Base-by-base conservation (phyloP, 2,797 vertebrate genomes). In the Vespertilio murinus region DNA sequence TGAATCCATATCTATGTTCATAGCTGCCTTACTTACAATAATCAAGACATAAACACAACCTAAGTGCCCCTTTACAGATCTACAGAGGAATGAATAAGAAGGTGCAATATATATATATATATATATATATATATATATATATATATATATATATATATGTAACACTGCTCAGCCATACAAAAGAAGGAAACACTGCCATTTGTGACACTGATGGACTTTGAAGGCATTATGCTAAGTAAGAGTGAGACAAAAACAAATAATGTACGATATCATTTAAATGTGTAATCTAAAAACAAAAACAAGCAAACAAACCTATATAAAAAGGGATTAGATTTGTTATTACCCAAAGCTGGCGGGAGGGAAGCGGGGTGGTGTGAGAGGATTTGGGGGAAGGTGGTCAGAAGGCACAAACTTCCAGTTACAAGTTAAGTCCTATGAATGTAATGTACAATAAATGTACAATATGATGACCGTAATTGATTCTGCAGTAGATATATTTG, bases 351-450 rank as follows among this genome's bases (percentile, higher is more conserved):
- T 16, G 28, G 25, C 1, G 11, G 54, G 18, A 25, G 4, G 25
- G 11, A 0, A 2, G 18, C 18, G 9, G 13, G 6, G 2, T 49
- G 13, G 12, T 6, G 1, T 52, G 14, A 2, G 6, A 3, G 5
- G 9, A n/a, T 14, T 25, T 61, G 42, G 33, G 25, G 6, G 13
- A 61, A 70, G 25, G 14, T 3, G 7, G 52, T 40, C 40, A 78
- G 47, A 85, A 70, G 9, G 30, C 16, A 75, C 12, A 35, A 30
- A 84, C 2, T 67, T 84, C 2, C 38, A 56, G 35, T 42, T 65
- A 22, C 13, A 23, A 25, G 54, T 25, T 65, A 47, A 47, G 14
- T 59, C 17, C 8, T 7, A 45, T 10, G 20, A 52, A 49, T 47
- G 8, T 25, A n/a, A n/a, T 30, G 13, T 23, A 18, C 13, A 59